These are phyloP conservation scores for Pseudomyrmex gracilis DNA, from an alignment of 1,140 invertebrate genomes.

Conservation along the genomic window DNA sequence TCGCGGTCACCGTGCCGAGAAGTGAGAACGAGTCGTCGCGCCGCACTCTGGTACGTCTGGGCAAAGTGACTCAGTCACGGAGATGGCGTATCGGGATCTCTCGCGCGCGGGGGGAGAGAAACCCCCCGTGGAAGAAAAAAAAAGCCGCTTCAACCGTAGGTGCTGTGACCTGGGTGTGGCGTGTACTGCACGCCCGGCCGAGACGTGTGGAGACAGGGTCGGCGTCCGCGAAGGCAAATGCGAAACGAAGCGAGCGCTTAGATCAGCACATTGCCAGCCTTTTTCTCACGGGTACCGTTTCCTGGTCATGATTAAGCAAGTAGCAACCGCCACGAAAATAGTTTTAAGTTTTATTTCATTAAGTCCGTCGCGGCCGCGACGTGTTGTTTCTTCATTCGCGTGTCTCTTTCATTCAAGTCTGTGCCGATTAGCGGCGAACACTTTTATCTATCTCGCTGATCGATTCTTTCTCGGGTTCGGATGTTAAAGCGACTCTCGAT, in stretches of 20 bases:
- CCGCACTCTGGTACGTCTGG: conserved; percentile 27
- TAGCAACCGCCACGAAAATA: conserved; percentile 20
- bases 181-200: conserved; percentile 29
- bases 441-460: conserved; percentile 17
- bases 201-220: conserved; percentile 59
- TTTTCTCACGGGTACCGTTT: conserved; percentile 61
- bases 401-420: neutral
- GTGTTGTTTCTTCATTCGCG: neutral
- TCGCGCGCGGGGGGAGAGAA: conserved; percentile 12
- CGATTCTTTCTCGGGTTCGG: conserved; percentile 8
- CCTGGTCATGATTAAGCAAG: conserved; percentile 58
- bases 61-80: conserved; percentile 38
- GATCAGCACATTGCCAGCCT: conserved; percentile 48
- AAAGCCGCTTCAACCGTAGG: conserved; percentile 24
- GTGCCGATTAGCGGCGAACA: neutral
- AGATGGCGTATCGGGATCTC: conserved; percentile 56
- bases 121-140: conserved; percentile 31
- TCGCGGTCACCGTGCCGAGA: neutral
- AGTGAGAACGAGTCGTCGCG: conserved; percentile 11
- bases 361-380: neutral
- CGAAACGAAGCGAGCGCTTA: conserved; percentile 27
- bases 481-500: conserved; percentile 41
- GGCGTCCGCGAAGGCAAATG: conserved; percentile 44
- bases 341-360: conserved; percentile 28
- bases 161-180: conserved; percentile 65